A percentile compares a stretch with the other conserved stretches of the same genome.
Conservation (phyloP, 2,888 invertebrate genomes). For the Trilocha varians region DNA sequence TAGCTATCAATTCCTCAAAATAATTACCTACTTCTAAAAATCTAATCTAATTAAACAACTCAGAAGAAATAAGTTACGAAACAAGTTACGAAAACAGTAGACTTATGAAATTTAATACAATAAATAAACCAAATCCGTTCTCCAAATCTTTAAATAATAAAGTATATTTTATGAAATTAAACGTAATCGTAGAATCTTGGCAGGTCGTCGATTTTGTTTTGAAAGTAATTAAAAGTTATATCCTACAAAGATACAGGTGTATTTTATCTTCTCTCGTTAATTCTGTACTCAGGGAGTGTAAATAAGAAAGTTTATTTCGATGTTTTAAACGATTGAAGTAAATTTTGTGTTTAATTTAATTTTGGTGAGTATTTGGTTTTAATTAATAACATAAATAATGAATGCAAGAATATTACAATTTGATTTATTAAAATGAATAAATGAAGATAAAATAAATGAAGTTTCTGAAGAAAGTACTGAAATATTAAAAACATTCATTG, state of each 20-base stretch:
- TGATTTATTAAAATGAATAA: too few relatives aligned
- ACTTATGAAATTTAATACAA: constrained; percentile 13
- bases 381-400: too few relatives aligned
- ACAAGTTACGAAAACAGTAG: constrained; percentile 12
- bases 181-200: constrained; percentile 26
- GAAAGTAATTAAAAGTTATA: constrained; percentile 34
- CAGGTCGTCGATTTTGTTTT: constrained; percentile 26
- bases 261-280: constrained; percentile 2
- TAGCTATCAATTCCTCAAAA: too few relatives aligned
- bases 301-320: too few relatives aligned
- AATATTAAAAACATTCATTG: too few relatives aligned
- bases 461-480: too few relatives aligned
- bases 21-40: background rate
- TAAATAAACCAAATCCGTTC: constrained; percentile 15
- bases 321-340: background rate
- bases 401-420: too few relatives aligned
- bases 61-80: constrained; percentile 7
- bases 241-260: constrained; percentile 18
- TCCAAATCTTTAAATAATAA: constrained; percentile 10
- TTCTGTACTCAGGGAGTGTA: constrained; percentile 3
- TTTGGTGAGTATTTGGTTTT: too few relatives aligned
- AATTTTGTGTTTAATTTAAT: too few relatives aligned
- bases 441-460: too few relatives aligned
- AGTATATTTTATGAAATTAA: constrained; percentile 17
- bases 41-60: constrained; percentile 1